Percentiles rank a stretch among this genome's conserved stretches.
phyloP scores from a whole-genome alignment of 2,797 vertebrate genomes.

The Pyrocephalus nanus region DNA sequence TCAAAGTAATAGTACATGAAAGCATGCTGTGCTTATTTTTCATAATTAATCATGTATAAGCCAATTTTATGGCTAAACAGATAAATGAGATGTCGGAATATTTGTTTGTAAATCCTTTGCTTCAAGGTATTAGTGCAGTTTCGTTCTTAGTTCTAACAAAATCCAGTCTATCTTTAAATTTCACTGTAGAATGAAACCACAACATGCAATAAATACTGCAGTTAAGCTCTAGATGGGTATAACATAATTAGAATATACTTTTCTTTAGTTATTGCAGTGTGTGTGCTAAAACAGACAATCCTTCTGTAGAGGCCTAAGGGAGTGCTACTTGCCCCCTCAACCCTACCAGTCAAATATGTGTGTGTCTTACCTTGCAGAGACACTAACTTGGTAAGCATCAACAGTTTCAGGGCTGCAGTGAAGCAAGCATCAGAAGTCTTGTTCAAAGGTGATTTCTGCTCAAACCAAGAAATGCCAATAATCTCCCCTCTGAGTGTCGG shows the following conservation, averaged over 20 bases:
- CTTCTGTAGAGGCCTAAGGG: neutral
- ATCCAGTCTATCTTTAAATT: neutral
- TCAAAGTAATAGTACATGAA: constrained; percentile 53
- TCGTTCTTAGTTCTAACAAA: neutral
- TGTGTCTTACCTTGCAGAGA: neutral
- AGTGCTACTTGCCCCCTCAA: neutral
- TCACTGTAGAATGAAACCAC: neutral
- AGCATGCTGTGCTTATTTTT: constrained; percentile 51
- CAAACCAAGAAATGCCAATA: neutral
- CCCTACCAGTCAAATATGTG: neutral
- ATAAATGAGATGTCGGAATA: constrained; percentile 47
- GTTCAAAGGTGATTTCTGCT: neutral
- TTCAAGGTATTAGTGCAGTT: constrained; percentile 5
- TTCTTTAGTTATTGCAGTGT: neutral
- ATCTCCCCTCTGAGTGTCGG: neutral
- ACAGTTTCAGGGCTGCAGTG: neutral
- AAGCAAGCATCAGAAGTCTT: neutral
- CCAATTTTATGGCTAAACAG: constrained; percentile 45
- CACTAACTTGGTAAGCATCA: neutral
- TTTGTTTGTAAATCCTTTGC: constrained; percentile 48
- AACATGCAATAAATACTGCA: neutral
- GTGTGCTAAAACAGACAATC: neutral
- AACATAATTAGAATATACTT: neutral
- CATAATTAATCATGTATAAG: constrained; percentile 54
- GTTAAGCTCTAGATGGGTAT: neutral